Evolutionary conservation across 2,113 vertebrate genomes (phyloP), one percentile per base, ranked within the genome.

Genomic region (Hydrolagus affinis): DNA sequence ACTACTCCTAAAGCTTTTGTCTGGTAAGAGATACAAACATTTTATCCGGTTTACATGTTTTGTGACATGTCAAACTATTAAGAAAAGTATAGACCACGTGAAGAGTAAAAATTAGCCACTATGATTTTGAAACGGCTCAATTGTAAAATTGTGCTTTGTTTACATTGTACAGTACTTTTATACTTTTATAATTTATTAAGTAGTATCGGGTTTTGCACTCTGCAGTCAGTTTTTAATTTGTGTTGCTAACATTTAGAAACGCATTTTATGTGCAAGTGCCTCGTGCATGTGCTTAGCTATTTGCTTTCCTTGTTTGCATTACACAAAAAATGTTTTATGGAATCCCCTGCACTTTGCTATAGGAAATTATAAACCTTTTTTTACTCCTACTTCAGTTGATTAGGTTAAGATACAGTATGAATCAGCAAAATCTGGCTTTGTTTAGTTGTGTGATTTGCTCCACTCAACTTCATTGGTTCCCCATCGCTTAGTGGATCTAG

Each of bases 211-310:
- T 11, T 83, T 15, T 9, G 11, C 30, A 30, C 25, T 32, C 1
- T 66, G 60, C 8, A 66, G 17, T 32, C n/a, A 25, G 19, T 78
- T 28, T 17, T 19, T 57, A 19, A 83, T 66, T 83, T 68, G 15
- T 10, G 7, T 32, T 32, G 3, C 32, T 64, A 28, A 21, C 25
- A 21, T 83, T 32, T 28, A 30, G 66, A 83, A 19, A 28, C 78
- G 66, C 11, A 62, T 66, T 83, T 62, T 30, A 4, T 83, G 60
- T 83, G 19, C n/a, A 78, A 28, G 59, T 80, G 62, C 78, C 15
- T 83, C 66, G 78, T 68, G 60, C 66, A 68, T 83, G 60, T 83
- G 78, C 60, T 66, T 83, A 62, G 59, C 78, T 83, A 83, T 21
- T 83, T 83, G 59, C 23, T 66, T 83, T 83, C 60, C 19, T n/a